These are phyloP conservation scores for Leptatherina wallacei DNA, from an alignment of 2,797 vertebrate genomes.

Conservation along the genomic window DNA sequence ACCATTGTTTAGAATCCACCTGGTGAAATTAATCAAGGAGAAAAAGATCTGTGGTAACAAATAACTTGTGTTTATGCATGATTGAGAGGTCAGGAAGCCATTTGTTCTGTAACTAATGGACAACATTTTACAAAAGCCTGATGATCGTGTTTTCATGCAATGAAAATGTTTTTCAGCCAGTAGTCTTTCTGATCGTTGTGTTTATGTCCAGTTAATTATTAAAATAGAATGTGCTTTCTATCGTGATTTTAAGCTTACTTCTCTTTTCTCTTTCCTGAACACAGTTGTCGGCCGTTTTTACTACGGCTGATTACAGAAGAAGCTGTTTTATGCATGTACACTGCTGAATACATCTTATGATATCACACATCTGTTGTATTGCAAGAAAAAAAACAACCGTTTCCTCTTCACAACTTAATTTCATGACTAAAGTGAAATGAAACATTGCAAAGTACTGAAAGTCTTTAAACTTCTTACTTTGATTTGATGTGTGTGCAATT, in stretches of 20 bases:
- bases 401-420: not conserved
- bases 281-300: not conserved
- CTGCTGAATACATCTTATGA: not conserved
- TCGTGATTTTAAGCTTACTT: not conserved
- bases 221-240: not conserved
- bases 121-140: not conserved
- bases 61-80: not conserved
- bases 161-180: not conserved
- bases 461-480: constrained; percentile 10
- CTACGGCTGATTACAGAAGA: not conserved
- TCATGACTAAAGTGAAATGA: not conserved
- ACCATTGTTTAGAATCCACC: constrained; percentile 4
- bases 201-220: constrained; percentile 5
- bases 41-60: constrained; percentile 8
- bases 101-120: constrained; percentile 12
- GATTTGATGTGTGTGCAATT: constrained; percentile 25
- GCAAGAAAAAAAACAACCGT: not conserved
- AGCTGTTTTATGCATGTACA: not conserved
- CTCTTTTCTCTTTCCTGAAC: not conserved
- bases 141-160: not conserved
- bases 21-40: constrained; percentile 14
- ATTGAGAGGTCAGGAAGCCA: constrained; percentile 1
- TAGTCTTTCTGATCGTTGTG: not conserved
- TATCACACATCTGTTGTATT: constrained; percentile 8
- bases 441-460: not conserved